Percentiles rank a stretch among this genome's conserved stretches.
phyloP scores from a whole-genome alignment of 2,113 vertebrate genomes.

The Aythya baeri region DNA sequence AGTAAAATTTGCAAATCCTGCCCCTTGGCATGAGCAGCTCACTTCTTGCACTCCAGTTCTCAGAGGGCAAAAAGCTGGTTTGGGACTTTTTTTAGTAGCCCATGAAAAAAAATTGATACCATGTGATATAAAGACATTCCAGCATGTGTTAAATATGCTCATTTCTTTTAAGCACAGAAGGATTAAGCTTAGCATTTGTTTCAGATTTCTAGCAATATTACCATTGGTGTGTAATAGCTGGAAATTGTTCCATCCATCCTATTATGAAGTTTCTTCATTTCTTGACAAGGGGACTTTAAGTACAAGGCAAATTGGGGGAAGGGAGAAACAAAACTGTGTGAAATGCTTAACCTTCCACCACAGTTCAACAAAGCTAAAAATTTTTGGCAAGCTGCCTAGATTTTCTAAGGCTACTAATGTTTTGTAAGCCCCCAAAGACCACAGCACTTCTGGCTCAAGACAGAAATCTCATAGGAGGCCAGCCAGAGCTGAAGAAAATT shows the following conservation, averaged over 20 bases:
- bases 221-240: slow-evolving; percentile 39
- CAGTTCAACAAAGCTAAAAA: slow-evolving; percentile 71
- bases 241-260: slow-evolving; percentile 56
- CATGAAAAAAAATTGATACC: neutral
- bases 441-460: slow-evolving; percentile 45
- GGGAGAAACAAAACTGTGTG: slow-evolving; percentile 73
- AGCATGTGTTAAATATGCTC: neutral
- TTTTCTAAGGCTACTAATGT: slow-evolving; percentile 54
- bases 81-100: neutral
- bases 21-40: neutral
- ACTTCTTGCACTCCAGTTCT: neutral
- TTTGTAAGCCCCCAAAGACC: slow-evolving; percentile 60
- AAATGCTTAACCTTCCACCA: slow-evolving; percentile 79
- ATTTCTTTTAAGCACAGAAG: neutral
- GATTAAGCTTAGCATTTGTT: slow-evolving; percentile 41
- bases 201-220: slow-evolving; percentile 49
- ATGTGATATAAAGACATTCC: slow-evolving; percentile 28
- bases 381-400: slow-evolving; percentile 75
- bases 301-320: slow-evolving; percentile 31
- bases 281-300: slow-evolving; percentile 64
- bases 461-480: slow-evolving; percentile 22
- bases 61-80: neutral
- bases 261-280: slow-evolving; percentile 52
- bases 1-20: neutral
- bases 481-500: slow-evolving; percentile 16